Conservation (phyloP, 2,888 invertebrate genomes). For the Antitype chi region DNA sequence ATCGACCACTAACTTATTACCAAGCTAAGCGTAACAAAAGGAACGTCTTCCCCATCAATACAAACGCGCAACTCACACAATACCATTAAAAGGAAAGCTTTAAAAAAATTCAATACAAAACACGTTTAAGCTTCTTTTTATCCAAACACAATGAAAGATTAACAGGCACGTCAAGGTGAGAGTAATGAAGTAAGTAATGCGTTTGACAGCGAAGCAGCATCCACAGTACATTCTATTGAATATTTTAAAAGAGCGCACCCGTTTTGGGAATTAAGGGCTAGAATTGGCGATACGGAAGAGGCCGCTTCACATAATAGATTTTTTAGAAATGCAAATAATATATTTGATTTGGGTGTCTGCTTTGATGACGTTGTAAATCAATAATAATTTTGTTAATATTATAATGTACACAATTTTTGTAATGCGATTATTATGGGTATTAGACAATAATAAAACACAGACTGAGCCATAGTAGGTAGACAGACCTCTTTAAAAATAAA, state of each 20-base stretch:
- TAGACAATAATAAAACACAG: slow-evolving; percentile 2
- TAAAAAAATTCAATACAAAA: slow-evolving; percentile 79
- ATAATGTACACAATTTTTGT: neutral
- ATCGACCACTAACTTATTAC: slow-evolving; percentile 54
- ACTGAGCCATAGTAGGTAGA: neutral
- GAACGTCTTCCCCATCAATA: slow-evolving; percentile 59
- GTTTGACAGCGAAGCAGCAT: slow-evolving; percentile 80
- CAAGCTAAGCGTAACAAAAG: slow-evolving; percentile 55
- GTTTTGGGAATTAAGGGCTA: slow-evolving; percentile 71
- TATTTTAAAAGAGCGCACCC: slow-evolving; percentile 81
- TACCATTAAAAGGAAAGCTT: slow-evolving; percentile 67
- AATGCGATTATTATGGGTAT: slow-evolving; percentile 5
- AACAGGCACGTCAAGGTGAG: slow-evolving; percentile 81
- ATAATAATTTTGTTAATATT: slow-evolving; percentile 1
- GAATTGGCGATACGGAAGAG: slow-evolving; percentile 52
- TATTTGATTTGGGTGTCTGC: slow-evolving; percentile 22
- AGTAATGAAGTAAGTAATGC: slow-evolving; percentile 86
- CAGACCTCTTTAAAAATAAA: slow-evolving; percentile 34
- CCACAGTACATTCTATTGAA: slow-evolving; percentile 78
- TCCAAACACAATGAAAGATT: slow-evolving; percentile 85
- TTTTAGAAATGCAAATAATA: slow-evolving; percentile 48
- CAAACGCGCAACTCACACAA: slow-evolving; percentile 73
- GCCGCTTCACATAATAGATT: slow-evolving; percentile 52
- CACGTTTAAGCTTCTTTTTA: slow-evolving; percentile 76
- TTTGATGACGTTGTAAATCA: slow-evolving; percentile 24